Evolutionary conservation across 2,797 vertebrate genomes (phyloP), one percentile per base, ranked within the genome.

Genomic region (Clarias laeviceps): DNA sequence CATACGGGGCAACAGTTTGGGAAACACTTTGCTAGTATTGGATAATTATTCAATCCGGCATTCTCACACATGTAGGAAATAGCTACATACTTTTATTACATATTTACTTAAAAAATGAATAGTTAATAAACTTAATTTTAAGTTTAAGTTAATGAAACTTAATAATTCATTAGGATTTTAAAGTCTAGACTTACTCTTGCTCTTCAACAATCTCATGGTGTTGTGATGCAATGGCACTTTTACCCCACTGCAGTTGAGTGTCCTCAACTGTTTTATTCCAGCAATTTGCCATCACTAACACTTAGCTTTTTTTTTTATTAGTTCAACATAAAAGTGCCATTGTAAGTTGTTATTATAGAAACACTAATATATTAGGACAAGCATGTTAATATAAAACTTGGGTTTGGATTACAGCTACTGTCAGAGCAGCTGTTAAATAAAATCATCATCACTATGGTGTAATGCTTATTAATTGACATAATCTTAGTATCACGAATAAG

Each of bases 351-450:
- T 27, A 54, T n/a, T 4, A 74, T 18, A 18, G 37, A 64, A 45
- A 18, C 1, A 6, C 45, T 45, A 5, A 80, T 18, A 15, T 45
- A 37, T 34, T 5, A 9, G 11, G 34, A 76, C 0, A 1, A 59
- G 17, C 5, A 62, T 24, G 3, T 79, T n/a, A 17, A 45, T 81
- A 24, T 56, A 66, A 68, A 50, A 27, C 34, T 37, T 29, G 78
- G 12, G 59, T 62, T 64, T 7, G 17, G 45, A 27, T 64, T 50
- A 66, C 14, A 29, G 27, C 74, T 32, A 34, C 29, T 20, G 18
- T 57, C 22, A 78, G 11, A 32, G 45, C 80, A 68, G 45, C 62
- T 81, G n/a, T 18, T 59, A 59, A 8, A 62, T 11, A 82, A 82
- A 56, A 68, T 22, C 20, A 68, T 14, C n/a, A 81, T 17, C n/a